phyloP scores from a whole-genome alignment of 2,888 invertebrate genomes.

The Netelia fuscicornis region DNA sequence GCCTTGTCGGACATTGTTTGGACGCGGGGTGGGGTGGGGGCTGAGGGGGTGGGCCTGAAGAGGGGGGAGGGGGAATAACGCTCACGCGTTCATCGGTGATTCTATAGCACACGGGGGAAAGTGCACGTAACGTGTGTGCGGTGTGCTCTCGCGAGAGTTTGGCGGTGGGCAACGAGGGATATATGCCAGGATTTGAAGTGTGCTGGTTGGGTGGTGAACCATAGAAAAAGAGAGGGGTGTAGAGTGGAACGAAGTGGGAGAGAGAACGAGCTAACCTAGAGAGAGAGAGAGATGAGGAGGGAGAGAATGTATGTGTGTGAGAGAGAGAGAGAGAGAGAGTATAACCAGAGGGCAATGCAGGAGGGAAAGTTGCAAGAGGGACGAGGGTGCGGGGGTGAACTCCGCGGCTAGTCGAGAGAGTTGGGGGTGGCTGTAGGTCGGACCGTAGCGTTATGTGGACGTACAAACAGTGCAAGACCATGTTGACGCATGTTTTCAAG shows the following conservation, averaged over 20 bases:
- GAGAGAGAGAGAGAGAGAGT: slow-evolving; percentile 56
- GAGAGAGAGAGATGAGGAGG: slow-evolving; percentile 17
- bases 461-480: slow-evolving; percentile 85
- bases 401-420: slow-evolving; percentile 36
- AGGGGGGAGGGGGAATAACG: too few relatives aligned
- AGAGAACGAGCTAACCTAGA: slow-evolving; percentile 16
- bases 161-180: slow-evolving; percentile 15
- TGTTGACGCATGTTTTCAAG: slow-evolving; percentile 89
- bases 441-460: slow-evolving; percentile 84
- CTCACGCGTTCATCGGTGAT: not conserved
- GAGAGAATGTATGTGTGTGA: slow-evolving; percentile 29
- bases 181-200: slow-evolving; percentile 44
- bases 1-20: slow-evolving; percentile 84
- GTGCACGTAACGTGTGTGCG: slow-evolving; percentile 36
- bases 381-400: slow-evolving; percentile 38
- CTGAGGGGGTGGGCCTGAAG: too few relatives aligned
- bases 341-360: slow-evolving; percentile 69
- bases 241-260: slow-evolving; percentile 27
- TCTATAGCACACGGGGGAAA: slow-evolving; percentile 48
- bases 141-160: slow-evolving; percentile 44
- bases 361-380: slow-evolving; percentile 64
- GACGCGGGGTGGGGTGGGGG: slow-evolving; percentile 69
- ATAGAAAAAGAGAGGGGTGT: slow-evolving; percentile 28
- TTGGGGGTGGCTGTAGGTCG: slow-evolving; percentile 67
- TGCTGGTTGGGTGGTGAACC: slow-evolving; percentile 51